Evolutionary conservation across 1,140 invertebrate species (phyloP), one percentile per base, ranked within the genome.

Genomic region (Onthophagus taurus): DNA sequence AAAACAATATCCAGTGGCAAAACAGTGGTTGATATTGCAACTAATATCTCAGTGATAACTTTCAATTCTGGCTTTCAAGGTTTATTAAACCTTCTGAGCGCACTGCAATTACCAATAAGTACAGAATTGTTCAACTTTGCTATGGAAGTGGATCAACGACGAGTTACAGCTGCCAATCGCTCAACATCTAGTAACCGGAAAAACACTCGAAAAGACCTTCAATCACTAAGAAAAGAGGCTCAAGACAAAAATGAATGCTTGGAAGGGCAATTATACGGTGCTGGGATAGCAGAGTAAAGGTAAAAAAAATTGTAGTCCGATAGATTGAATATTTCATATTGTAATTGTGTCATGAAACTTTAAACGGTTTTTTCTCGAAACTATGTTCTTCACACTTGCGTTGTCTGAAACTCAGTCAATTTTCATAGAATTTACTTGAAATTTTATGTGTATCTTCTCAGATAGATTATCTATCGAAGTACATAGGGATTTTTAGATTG

Each of bases 1-100:
- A 57, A 57, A 50, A 33, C 47, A 11, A 30, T 45, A 5, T 24
- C 39, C 41, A 46, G 23, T 21, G 41, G 47, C 17, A 33, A 30
- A 33, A 49, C 36, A 47, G 38, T 49, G 13, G 18, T 44, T 8
- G 45, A 50, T 39, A 44, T 50, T 7, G 35, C 35, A 17, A 5
- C 35, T 5, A 5, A 21, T 17, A 18, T 21, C 4, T 9, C 35
- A 11, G 16, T 18, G 13, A 7, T 9, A 7, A 18, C 14, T 7
- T 37, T 37, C 19, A 37, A 37, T 19, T 7, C 13, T 11, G 19
- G 19, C 11, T 8, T 14, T 19, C 7, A 4, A 14, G 9, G 16
- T 21, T 17, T 37, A 7, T 8, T 37, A 9, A 18, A 14, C 7
- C 7, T 19, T 19, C 13, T 37, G 31, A 16, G 13, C 5, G 14